Conservation (phyloP, 2,113 vertebrate genomes). For the Panthera uncia region DNA sequence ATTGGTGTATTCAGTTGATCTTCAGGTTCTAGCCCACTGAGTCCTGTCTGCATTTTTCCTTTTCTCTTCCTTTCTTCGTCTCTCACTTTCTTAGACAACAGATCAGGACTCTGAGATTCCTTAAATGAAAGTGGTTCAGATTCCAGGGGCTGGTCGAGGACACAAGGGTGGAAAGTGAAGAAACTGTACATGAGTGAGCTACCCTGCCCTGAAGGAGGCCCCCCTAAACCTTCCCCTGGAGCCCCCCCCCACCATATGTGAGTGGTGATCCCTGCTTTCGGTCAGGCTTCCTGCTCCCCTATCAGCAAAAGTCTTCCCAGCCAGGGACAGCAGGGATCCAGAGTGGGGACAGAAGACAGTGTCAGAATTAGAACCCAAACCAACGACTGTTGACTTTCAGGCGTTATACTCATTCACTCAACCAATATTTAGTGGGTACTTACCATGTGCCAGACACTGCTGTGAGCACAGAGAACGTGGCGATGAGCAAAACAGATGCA, state of each 20-base stretch:
- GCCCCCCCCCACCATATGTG: rapidly evolving
- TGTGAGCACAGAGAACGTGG: not conserved
- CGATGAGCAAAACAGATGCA: not conserved
- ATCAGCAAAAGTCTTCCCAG: not conserved
- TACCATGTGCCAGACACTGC: not conserved
- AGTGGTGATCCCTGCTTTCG: not conserved
- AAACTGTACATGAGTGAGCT: not conserved
- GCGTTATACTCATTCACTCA: not conserved
- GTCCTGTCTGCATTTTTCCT: not conserved
- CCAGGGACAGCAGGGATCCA: not conserved
- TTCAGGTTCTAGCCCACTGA: conserved; percentile 21
- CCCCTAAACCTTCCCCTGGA: not conserved
- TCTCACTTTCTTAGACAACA: conserved; percentile 21
- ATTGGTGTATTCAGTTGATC: conserved; percentile 43
- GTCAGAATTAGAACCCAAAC: not conserved
- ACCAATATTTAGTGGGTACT: not conserved
- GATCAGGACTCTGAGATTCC: not conserved
- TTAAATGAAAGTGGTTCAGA: not conserved
- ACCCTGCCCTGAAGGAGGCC: too few species aligned
- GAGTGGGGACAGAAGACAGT: not conserved
- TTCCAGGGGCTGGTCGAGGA: not conserved
- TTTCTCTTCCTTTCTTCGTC: not conserved
- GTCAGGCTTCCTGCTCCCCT: not conserved
- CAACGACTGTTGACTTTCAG: not conserved
- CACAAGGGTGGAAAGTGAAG: not conserved